Conservation (phyloP, 2,888 invertebrate species). For the Eupithecia subumbrata region DNA sequence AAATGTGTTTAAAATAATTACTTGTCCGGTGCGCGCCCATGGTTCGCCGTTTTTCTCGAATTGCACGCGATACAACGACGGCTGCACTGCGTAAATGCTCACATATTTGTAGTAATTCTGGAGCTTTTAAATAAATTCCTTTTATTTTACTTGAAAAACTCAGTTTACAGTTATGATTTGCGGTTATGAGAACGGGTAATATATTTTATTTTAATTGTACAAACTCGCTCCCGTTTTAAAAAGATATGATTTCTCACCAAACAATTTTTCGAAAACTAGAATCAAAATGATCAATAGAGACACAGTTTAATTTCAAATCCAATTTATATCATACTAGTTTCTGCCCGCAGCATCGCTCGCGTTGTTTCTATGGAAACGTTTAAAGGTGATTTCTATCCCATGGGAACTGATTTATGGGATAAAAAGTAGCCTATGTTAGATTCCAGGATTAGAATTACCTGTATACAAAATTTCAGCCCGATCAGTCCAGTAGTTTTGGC, state of each 20-base stretch:
- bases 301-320: background rate
- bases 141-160: conserved; percentile 51
- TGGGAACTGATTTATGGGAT: no score
- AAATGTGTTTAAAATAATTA: conserved; percentile 84
- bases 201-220: background rate
- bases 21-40: conserved; percentile 73
- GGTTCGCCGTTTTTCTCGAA: conserved; percentile 70
- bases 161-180: conserved; percentile 59
- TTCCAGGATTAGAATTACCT: no score
- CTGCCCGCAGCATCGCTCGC: no score
- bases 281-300: background rate
- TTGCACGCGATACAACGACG: conserved; percentile 77
- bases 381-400: no score
- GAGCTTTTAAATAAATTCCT: conserved; percentile 63
- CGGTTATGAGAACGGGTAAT: conserved; percentile 40
- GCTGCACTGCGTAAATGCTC: conserved; percentile 79
- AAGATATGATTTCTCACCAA: background rate
- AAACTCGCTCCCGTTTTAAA: background rate
- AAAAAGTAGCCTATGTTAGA: no score
- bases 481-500: no score
- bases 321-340: background rate
- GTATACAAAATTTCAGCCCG: no score
- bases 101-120: conserved; percentile 78
- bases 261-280: background rate
- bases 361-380: no score